These are phyloP conservation scores for Lasioglossum villosulum DNA, from an alignment of 2,888 invertebrate species.

Conservation along the genomic window DNA sequence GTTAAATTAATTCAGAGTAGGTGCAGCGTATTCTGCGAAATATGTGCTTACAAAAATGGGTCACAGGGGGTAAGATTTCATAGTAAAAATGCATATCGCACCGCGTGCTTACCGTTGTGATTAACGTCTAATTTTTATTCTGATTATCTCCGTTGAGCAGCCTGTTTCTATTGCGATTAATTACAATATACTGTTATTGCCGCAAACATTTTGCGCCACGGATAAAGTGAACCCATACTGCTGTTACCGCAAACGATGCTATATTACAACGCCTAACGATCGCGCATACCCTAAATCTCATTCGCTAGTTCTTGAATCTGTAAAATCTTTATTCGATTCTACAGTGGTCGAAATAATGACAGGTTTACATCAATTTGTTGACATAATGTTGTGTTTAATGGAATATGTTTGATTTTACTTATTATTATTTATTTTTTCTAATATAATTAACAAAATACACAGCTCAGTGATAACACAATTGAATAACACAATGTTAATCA, in stretches of 20 bases:
- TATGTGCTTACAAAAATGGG: neutral
- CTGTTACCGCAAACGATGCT: neutral
- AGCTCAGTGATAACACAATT: no score
- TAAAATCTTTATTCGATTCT: no score
- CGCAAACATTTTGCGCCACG: neutral
- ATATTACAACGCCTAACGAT: neutral
- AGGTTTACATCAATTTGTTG: no score
- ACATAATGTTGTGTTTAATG: no score
- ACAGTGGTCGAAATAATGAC: no score
- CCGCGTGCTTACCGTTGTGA: neutral
- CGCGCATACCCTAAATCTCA: neutral
- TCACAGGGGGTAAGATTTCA: neutral
- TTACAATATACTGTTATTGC: neutral
- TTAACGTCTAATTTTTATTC: neutral
- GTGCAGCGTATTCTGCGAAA: neutral
- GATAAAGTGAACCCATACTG: neutral
- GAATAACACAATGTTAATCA: no score
- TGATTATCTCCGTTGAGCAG: neutral
- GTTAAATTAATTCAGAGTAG: slow-evolving; percentile 2
- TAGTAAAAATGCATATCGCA: neutral
- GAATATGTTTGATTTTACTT: no score
- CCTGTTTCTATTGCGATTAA: neutral
- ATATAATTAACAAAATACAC: no score
- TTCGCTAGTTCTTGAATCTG: neutral
- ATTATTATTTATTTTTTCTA: no score